These are phyloP conservation scores for Apodemus speciosus DNA, from an alignment of 2,113 vertebrate genomes.

Conservation along the genomic window DNA sequence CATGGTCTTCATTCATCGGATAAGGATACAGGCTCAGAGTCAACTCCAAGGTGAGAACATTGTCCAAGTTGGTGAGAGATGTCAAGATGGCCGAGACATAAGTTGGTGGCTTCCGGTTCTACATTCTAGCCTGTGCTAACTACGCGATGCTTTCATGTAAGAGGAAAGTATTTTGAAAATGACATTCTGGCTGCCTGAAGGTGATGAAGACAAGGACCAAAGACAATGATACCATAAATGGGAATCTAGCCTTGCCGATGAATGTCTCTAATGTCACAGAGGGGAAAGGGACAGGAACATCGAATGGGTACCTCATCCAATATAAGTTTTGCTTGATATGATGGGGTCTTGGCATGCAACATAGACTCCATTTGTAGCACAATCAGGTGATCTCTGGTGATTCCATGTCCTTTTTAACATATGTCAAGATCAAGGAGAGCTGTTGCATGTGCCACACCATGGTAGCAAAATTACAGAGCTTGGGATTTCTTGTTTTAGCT, in stretches of 20 bases:
- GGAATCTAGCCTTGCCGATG: neutral
- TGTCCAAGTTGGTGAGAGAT: neutral
- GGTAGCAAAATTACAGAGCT: constrained; percentile 13
- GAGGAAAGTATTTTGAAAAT: neutral
- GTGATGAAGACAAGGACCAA: neutral
- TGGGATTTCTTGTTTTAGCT: constrained; percentile 8
- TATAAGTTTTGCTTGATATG: neutral
- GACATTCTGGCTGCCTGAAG: neutral
- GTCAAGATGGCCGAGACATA: neutral
- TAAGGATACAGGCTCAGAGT: constrained; percentile 16
- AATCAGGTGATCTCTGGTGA: neutral
- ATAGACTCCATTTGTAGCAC: neutral
- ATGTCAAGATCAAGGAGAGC: neutral
- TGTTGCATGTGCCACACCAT: neutral
- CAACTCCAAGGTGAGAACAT: neutral
- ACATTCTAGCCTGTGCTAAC: neutral
- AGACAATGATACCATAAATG: neutral
- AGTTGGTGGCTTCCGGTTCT: neutral
- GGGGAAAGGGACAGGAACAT: neutral
- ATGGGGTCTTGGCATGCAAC: neutral
- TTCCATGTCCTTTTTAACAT: neutral
- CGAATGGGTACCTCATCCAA: neutral
- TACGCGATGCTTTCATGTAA: neutral
- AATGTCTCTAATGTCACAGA: neutral
- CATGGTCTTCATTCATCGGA: neutral